Evolutionary conservation across 30 jellyfish, hydroid and myxozoan genomes (phyloP).

Genomic region (Haliclystus octoradiatus): DNA sequence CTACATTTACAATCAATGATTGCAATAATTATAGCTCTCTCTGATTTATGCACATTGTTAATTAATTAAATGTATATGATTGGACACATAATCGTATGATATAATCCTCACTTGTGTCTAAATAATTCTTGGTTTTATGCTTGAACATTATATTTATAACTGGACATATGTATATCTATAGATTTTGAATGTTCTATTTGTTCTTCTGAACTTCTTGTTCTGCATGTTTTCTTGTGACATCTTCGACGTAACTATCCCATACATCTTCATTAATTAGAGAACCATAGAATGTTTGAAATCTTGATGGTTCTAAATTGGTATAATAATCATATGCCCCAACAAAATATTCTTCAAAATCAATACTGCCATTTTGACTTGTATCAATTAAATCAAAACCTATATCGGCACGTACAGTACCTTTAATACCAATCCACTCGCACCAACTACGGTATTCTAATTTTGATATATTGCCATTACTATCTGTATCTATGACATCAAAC

Average conservation of each 20-base stretch:
- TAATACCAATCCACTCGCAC: not conserved
- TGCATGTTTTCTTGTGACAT: not conserved
- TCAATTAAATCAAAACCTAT: not conserved
- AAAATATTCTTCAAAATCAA: not conserved
- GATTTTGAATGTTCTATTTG: too few relatives aligned
- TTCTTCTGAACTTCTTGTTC: too few relatives aligned
- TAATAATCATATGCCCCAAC: not conserved
- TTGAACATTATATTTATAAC: too few relatives aligned
- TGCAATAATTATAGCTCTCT: too few relatives aligned
- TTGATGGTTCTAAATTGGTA: not conserved
- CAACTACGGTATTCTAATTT: not conserved
- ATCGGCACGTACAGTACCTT: not conserved
- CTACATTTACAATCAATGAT: too few relatives aligned
- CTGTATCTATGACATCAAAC: not conserved
- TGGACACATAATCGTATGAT: too few relatives aligned
- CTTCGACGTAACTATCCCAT: not conserved
- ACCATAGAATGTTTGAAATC: not conserved
- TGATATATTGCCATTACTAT: not conserved
- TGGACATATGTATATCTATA: too few relatives aligned
- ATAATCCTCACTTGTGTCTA: too few relatives aligned
- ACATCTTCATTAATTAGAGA: not conserved
- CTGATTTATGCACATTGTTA: too few relatives aligned
- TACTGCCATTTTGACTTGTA: not conserved
- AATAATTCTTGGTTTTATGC: too few relatives aligned
- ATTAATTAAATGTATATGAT: too few relatives aligned